Conservation (phyloP, 2,797 vertebrate species). For the Caiman crocodilus region DNA sequence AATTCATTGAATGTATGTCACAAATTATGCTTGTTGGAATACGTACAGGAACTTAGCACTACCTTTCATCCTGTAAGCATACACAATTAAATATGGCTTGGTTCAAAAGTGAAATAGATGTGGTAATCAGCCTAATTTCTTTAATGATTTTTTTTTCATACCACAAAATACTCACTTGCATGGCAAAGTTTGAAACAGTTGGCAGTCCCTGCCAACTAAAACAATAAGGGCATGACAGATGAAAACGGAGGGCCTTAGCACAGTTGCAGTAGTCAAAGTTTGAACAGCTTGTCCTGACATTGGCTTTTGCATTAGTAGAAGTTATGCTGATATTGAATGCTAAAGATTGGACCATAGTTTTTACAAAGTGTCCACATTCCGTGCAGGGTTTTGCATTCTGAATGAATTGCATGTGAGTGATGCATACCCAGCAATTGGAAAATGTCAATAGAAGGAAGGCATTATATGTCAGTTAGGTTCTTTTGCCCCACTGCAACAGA, state of each 20-base stretch:
- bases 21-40: background rate
- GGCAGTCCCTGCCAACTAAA: background rate
- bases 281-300: fast-evolving
- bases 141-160: background rate
- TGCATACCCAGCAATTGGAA: fast-evolving
- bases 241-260: background rate
- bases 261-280: fast-evolving
- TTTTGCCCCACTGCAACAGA: background rate
- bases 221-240: background rate
- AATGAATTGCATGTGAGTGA: fast-evolving
- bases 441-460: background rate
- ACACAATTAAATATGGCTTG: background rate
- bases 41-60: background rate
- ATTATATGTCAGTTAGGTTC: background rate
- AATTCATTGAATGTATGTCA: background rate
- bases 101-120: background rate
- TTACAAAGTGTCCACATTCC: background rate
- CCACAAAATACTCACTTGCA: background rate
- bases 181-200: background rate
- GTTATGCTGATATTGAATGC: background rate
- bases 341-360: background rate
- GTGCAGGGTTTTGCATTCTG: background rate
- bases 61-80: background rate
- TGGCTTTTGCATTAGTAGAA: background rate
- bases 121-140: background rate